Base-by-base conservation (phyloP, 2,888 invertebrate species). In the Horisme vitalbata region DNA sequence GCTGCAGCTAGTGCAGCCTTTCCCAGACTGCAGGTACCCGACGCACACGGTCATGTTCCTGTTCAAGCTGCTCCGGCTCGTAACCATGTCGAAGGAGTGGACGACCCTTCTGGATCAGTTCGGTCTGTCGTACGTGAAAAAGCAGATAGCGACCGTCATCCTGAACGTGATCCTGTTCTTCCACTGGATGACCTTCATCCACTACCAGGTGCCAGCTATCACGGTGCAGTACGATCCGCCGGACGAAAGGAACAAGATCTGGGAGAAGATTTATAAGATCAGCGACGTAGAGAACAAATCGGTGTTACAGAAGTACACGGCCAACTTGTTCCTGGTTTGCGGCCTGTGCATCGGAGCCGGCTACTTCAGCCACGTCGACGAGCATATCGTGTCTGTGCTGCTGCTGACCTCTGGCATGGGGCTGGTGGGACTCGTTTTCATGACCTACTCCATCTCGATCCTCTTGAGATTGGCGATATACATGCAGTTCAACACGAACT, bases 101-200 rank as follows among this genome's bases (percentile, higher is more conserved):
- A 55, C 31, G 3, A 68, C 59, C 36, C 56, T 79, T 1, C 37
- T 63, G 1, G 61, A 72, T 1, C 83, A 80, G 43, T 24, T 79
- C 1, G 59, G 63, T 1, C 39, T 78, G 2, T 68, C 75, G 0
- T 80, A 76, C 52, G 52, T 68, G 9, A 55, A 55, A 1, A 61
- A 55, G 1, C 59, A 69, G 4, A 59, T 67, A 1, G 47, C 67
- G 0, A 60, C 59, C 1, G 55, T 71, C 1, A 5, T 63, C 0
- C 24, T 61, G 3, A 57, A 63, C 32, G 33, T 65, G 0, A n/a
- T 74, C 0, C 41, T 77, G 4, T 81, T 80, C 52, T 71, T 76
- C 23, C 80, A 80, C 21, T 82, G 82, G 81, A 64, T 75, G 65
- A 75, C 81, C 1, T 82, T 66, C 47, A 47, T 75, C 4, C 75